phyloP scores from a whole-genome alignment of 1,140 invertebrate species.

The Drosophila subpulchrella region DNA sequence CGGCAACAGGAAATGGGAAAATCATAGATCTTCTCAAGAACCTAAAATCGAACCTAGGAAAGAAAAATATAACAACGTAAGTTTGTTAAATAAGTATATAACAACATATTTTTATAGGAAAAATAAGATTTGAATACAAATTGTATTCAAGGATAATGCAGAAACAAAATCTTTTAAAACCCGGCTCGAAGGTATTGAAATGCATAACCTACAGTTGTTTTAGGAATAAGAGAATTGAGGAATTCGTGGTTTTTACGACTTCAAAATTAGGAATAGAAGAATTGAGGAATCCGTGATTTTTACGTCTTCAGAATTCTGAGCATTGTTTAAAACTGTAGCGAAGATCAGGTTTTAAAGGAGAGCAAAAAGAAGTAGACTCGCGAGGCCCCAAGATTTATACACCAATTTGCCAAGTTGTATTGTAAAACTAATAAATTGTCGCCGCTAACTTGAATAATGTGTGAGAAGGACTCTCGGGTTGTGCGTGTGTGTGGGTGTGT shows the following conservation, averaged over 20 bases:
- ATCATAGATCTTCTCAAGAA: neutral
- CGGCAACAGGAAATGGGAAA: neutral
- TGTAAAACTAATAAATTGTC: conserved; percentile 81
- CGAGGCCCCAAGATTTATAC: conserved; percentile 64
- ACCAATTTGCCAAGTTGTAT: conserved; percentile 79
- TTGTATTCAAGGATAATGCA: neutral
- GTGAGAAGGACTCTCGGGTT: conserved; percentile 12
- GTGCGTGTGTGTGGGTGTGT: conserved; percentile 8
- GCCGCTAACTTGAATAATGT: conserved; percentile 74
- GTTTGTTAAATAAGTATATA: too few relatives aligned
- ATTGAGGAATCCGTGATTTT: too few relatives aligned
- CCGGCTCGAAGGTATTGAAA: too few relatives aligned
- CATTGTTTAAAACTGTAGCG: neutral
- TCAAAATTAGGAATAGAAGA: too few relatives aligned
- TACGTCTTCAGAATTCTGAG: neutral
- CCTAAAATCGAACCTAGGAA: neutral
- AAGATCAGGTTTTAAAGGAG: conserved; percentile 9
- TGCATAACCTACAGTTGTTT: too few relatives aligned
- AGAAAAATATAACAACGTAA: neutral
- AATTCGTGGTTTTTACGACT: too few relatives aligned
- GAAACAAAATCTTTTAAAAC: neutral
- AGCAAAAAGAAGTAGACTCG: conserved; percentile 17
- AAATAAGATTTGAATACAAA: too few relatives aligned
- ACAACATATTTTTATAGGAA: too few relatives aligned
- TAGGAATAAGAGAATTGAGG: too few relatives aligned